Evolutionary conservation across 2,113 vertebrate species (phyloP).

Genomic region (Podarcis muralis): DNA sequence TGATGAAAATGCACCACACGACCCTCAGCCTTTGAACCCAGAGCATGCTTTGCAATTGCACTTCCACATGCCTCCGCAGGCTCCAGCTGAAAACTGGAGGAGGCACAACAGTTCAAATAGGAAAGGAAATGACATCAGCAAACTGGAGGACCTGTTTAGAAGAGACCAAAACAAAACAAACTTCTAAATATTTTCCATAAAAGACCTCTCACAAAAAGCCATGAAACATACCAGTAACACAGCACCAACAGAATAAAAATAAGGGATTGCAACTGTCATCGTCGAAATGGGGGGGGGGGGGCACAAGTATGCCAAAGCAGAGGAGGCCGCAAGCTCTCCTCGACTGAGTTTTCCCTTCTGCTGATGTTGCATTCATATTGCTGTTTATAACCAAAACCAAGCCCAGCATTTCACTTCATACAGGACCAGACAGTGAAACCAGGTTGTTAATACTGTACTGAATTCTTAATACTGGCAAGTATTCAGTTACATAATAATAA

Average conservation of each 20-base stretch:
- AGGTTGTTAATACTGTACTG: conserved; percentile 82
- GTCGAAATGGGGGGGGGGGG: too few species aligned
- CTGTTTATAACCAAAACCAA: conserved; percentile 70
- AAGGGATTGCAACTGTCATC: conserved; percentile 35
- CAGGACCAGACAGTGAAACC: conserved; percentile 78
- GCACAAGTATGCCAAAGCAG: neutral
- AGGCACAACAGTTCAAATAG: conserved; percentile 65
- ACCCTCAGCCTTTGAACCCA: conserved; percentile 54
- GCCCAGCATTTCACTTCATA: conserved; percentile 65
- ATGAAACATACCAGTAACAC: conserved; percentile 51
- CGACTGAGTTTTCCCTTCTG: conserved; percentile 35
- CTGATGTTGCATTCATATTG: conserved; percentile 68
- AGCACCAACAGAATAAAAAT: conserved; percentile 45
- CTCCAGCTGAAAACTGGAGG: conserved; percentile 31
- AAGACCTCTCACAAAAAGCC: conserved; percentile 64
- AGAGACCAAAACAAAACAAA: conserved; percentile 71
- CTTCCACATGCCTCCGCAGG: conserved; percentile 24
- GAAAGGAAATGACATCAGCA: conserved; percentile 75
- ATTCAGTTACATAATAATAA: conserved; percentile 85
- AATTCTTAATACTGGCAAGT: conserved; percentile 81
- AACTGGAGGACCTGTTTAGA: conserved; percentile 68
- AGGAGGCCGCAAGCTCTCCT: conserved; percentile 42
- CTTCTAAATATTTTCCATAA: conserved; percentile 66
- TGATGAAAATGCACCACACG: neutral
- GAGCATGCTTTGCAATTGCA: neutral